Percentiles rank a stretch among this genome's conserved stretches.
Evolutionary conservation across 2,113 vertebrate species (phyloP).

Genomic region (Dasyprocta punctata): DNA sequence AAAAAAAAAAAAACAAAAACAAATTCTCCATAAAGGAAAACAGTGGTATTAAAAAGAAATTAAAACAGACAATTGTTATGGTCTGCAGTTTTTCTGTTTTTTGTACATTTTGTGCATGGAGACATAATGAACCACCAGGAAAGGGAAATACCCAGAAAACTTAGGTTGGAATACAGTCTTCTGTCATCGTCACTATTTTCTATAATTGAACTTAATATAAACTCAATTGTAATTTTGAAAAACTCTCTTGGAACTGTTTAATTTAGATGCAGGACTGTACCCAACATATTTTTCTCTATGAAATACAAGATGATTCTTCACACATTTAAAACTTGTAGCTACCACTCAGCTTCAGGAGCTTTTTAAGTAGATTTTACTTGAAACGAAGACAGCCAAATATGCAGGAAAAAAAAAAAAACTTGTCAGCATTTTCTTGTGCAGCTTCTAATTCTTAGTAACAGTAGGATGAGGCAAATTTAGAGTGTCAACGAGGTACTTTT

Average conservation of each 20-base stretch:
- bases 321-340: slow-evolving; percentile 37
- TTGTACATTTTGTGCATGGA: neutral
- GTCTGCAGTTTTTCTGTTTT: neutral
- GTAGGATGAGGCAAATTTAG: slow-evolving; percentile 74
- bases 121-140: neutral
- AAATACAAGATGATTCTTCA: slow-evolving; percentile 28
- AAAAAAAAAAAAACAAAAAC: no score
- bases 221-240: slow-evolving; percentile 33
- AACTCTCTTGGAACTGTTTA: neutral
- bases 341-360: slow-evolving; percentile 10
- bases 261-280: neutral
- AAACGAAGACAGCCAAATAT: slow-evolving; percentile 62
- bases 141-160: slow-evolving; percentile 31
- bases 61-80: neutral
- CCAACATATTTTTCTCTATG: slow-evolving; percentile 28
- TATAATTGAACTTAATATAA: slow-evolving; percentile 31
- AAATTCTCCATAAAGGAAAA: neutral
- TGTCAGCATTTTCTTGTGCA: slow-evolving; percentile 70
- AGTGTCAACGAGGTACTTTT: slow-evolving; percentile 67
- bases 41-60: neutral
- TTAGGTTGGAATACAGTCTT: neutral
- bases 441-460: slow-evolving; percentile 68
- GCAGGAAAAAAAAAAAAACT: slow-evolving; percentile 37
- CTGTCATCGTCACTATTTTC: neutral
- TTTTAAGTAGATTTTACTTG: slow-evolving; percentile 65